Evolutionary conservation across 2,888 invertebrate genomes (phyloP).

Genomic region (Amphimallon solstitiale): DNA sequence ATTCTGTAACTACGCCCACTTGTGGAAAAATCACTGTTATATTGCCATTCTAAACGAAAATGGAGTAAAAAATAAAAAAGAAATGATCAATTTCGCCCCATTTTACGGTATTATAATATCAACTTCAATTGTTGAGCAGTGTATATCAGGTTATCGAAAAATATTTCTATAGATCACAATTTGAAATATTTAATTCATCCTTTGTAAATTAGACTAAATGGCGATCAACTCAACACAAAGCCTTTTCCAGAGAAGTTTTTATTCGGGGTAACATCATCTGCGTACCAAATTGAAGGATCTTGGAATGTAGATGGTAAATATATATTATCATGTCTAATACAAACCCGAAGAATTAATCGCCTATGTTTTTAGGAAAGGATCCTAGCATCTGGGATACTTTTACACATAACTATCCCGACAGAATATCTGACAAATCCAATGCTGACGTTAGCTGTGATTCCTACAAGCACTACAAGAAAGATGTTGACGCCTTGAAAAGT

Average conservation of each 20-base stretch:
- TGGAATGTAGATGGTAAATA: conserved; percentile 30
- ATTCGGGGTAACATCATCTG: conserved; percentile 35
- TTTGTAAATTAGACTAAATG: background rate
- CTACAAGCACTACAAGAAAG: conserved; percentile 73
- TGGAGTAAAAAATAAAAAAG: too few relatives aligned
- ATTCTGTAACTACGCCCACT: too few relatives aligned
- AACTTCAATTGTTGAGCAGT: too few relatives aligned
- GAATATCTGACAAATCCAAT: conserved; percentile 68
- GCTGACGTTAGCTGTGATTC: conserved; percentile 77
- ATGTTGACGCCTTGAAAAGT: conserved; percentile 71
- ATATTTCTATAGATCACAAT: too few relatives aligned
- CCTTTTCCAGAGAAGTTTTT: conserved; percentile 34
- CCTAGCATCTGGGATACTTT: conserved; percentile 72
- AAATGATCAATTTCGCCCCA: too few relatives aligned
- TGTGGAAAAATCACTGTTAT: too few relatives aligned
- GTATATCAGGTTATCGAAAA: too few relatives aligned
- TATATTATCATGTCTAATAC: too few relatives aligned
- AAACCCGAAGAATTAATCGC: too few relatives aligned
- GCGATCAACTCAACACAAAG: conserved; percentile 13
- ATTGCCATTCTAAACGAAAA: too few relatives aligned
- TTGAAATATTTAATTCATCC: too few relatives aligned
- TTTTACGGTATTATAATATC: too few relatives aligned
- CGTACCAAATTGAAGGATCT: conserved; percentile 38
- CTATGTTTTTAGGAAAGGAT: conserved; percentile 70
- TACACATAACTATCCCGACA: conserved; percentile 64